phyloP scores from a whole-genome alignment of 2,888 invertebrate species.

The Sesia apiformis region DNA sequence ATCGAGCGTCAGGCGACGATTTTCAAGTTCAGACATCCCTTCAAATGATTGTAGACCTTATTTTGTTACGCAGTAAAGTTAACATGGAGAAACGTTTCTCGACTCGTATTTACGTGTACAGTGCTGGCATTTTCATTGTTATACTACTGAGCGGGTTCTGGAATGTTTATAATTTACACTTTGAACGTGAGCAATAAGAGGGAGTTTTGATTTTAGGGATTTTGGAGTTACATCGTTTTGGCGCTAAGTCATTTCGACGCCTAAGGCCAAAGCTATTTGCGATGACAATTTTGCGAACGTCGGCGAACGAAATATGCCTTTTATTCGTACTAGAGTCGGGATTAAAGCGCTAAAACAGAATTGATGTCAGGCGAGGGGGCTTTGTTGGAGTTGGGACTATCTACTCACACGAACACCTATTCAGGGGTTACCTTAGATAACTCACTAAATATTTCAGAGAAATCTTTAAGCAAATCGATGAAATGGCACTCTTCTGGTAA shows the following conservation, averaged over 20 bases:
- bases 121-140: constrained; percentile 72
- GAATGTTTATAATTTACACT: constrained; percentile 13
- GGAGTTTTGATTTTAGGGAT: constrained; percentile 14
- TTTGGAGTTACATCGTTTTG: constrained; percentile 25
- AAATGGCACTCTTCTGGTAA: no score
- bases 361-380: constrained; percentile 55
- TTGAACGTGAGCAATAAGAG: constrained; percentile 11
- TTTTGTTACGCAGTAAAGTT: constrained; percentile 40
- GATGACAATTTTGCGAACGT: constrained; percentile 73
- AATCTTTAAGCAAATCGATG: no score
- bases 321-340: constrained; percentile 67
- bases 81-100: constrained; percentile 37
- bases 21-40: constrained; percentile 72
- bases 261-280: constrained; percentile 70
- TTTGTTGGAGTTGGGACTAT: constrained; percentile 49
- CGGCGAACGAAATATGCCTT: constrained; percentile 73
- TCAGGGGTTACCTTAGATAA: neutral
- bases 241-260: constrained; percentile 25
- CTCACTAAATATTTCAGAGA: no score
- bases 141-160: constrained; percentile 39
- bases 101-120: constrained; percentile 71
- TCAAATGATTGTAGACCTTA: constrained; percentile 60
- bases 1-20: constrained; percentile 74
- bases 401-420: neutral
- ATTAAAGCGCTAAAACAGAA: constrained; percentile 72